A percentile compares a stretch with the other conserved stretches of the same genome.
Conservation (phyloP, 2,888 invertebrate genomes). For the Pycnomerus fuliginosus region DNA sequence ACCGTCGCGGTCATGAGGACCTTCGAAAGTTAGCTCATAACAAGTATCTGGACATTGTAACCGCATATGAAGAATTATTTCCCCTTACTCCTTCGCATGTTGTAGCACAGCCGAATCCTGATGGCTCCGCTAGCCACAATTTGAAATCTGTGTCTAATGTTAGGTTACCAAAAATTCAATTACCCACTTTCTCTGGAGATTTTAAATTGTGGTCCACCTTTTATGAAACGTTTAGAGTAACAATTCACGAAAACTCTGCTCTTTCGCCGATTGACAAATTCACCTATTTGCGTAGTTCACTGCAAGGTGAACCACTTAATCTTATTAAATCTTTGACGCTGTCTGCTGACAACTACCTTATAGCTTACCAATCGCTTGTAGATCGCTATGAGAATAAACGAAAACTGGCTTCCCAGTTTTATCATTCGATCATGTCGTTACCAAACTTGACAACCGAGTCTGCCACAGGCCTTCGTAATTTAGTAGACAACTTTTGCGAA, state of each 20-base stretch:
- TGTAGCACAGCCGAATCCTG: too few species aligned
- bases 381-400: slow-evolving; percentile 13
- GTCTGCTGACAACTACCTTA: slow-evolving; percentile 8
- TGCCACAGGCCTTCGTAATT: background rate
- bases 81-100: too few species aligned
- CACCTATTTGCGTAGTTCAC: background rate
- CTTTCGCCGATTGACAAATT: background rate
- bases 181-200: background rate
- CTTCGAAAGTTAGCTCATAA: too few species aligned
- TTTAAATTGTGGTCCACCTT: background rate
- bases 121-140: too few species aligned
- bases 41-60: too few species aligned
- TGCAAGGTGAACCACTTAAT: background rate
- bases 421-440: background rate
- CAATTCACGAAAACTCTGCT: slow-evolving; percentile 32
- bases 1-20: too few species aligned
- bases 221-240: background rate
- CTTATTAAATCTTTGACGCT: slow-evolving; percentile 10
- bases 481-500: background rate
- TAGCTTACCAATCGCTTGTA: slow-evolving; percentile 12
- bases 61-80: too few species aligned
- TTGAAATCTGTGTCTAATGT: too few species aligned
- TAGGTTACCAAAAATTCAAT: background rate
- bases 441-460: background rate
- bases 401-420: too few species aligned